Evolutionary conservation across 2,797 vertebrate species (phyloP).

Genomic region (Lagocephalus sceleratus): DNA sequence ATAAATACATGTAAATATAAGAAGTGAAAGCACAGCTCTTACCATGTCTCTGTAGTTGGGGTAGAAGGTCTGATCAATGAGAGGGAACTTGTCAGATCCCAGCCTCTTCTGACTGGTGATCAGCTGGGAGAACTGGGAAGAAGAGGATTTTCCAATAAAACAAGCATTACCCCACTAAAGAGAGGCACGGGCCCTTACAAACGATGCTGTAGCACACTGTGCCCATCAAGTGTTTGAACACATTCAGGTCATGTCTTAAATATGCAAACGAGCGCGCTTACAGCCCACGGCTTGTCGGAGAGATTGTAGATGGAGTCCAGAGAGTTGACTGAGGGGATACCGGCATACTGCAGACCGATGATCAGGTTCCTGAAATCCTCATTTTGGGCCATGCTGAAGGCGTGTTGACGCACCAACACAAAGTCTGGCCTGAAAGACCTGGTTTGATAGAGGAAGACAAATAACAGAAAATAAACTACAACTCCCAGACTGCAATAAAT

Average conservation of each 20-base stretch:
- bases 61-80: slow-evolving; percentile 96
- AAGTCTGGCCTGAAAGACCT: slow-evolving; percentile 97
- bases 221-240: too few species aligned
- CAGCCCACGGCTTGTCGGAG: slow-evolving; percentile 98
- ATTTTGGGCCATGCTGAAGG: slow-evolving; percentile 95
- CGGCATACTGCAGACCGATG: slow-evolving; percentile 95
- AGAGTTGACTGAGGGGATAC: slow-evolving; percentile 91
- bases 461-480: not conserved
- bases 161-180: too few species aligned
- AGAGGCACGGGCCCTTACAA: too few species aligned
- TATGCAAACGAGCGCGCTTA: slow-evolving; percentile 69
- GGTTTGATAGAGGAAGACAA: slow-evolving; percentile 14
- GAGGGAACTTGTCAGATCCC: slow-evolving; percentile 92
- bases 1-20: not conserved
- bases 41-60: slow-evolving; percentile 99
- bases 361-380: slow-evolving; percentile 95
- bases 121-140: slow-evolving; percentile 92
- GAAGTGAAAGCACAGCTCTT: slow-evolving; percentile 61
- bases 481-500: too few species aligned
- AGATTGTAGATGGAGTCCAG: slow-evolving; percentile 97
- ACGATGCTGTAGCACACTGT: too few species aligned
- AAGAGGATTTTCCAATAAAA: not conserved
- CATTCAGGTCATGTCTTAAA: not conserved
- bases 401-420: slow-evolving; percentile 92
- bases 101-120: slow-evolving; percentile 86